Conservation (phyloP, 2,888 invertebrate species). For the Melieria picta region DNA sequence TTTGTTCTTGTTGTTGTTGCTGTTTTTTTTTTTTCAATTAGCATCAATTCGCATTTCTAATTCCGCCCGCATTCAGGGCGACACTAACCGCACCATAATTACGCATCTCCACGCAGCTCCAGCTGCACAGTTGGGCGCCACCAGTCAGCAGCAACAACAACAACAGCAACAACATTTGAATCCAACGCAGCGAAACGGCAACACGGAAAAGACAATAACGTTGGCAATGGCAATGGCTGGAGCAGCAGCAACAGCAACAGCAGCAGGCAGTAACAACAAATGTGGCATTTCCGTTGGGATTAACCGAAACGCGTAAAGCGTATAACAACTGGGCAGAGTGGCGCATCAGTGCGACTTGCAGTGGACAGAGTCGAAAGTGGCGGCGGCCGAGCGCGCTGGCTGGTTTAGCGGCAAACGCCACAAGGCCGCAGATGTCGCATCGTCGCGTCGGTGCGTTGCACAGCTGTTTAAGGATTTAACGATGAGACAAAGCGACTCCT, state of each 20-base stretch:
- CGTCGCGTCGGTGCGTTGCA: constrained; percentile 11
- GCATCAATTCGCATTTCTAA: constrained; percentile 44
- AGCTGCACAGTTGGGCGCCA: constrained; percentile 30
- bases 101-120: constrained; percentile 25
- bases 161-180: constrained; percentile 16
- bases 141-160: constrained; percentile 8
- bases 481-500: constrained; percentile 24
- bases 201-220: not conserved
- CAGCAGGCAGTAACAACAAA: constrained; percentile 26
- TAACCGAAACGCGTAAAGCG: constrained; percentile 20
- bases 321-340: not conserved
- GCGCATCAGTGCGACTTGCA: not conserved
- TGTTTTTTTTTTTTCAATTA: constrained; percentile 45
- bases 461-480: constrained; percentile 35
- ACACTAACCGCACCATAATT: constrained; percentile 35
- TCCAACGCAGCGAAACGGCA: not conserved
- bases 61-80: constrained; percentile 28
- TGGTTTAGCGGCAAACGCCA: constrained; percentile 14
- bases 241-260: not conserved
- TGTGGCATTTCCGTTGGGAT: constrained; percentile 33
- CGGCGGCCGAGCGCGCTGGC: not conserved
- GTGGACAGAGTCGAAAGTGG: not conserved
- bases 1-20: constrained; percentile 1
- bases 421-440: not conserved
- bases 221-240: no score